Evolutionary conservation across 2,888 invertebrate species (phyloP).

Genomic region (Geotrupes spiniger): DNA sequence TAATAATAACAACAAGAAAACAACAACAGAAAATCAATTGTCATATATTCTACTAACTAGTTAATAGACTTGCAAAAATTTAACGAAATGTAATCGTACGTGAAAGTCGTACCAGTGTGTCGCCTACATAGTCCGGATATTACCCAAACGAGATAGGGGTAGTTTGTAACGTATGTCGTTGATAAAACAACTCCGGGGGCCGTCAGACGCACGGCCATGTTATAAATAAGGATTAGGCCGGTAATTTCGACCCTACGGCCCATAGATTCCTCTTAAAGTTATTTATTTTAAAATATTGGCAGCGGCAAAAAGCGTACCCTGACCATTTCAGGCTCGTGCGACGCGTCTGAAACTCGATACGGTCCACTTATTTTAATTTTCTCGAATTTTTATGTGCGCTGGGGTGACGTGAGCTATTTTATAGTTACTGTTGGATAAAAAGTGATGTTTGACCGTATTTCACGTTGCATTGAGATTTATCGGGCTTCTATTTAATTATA

Average conservation of each 20-base stretch:
- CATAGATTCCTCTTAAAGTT: constrained; percentile 52
- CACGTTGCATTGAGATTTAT: constrained; percentile 1
- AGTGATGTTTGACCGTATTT: neutral
- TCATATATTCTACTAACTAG: too few relatives aligned
- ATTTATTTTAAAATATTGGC: constrained; percentile 54
- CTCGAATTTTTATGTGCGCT: constrained; percentile 43
- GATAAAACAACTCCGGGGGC: constrained; percentile 25
- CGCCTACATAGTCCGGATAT: too few relatives aligned
- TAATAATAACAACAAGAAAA: too few relatives aligned
- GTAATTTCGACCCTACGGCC: constrained; percentile 49
- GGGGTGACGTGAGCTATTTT: constrained; percentile 2
- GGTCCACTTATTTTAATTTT: constrained; percentile 54
- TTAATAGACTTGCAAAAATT: too few relatives aligned
- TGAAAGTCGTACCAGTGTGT: too few relatives aligned
- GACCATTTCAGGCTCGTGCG: constrained; percentile 25
- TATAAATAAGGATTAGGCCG: constrained; percentile 53
- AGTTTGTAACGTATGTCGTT: constrained; percentile 27
- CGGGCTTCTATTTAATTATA: neutral
- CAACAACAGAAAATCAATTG: too few relatives aligned
- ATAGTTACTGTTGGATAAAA: constrained; percentile 1
- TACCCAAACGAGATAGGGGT: constrained; percentile 21
- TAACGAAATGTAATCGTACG: too few relatives aligned
- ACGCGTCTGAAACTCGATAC: constrained; percentile 40
- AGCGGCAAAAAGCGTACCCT: constrained; percentile 40
- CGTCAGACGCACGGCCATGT: constrained; percentile 47